These are phyloP conservation scores for Euclidia mi DNA, from an alignment of 2,888 invertebrate species.

Conservation along the genomic window DNA sequence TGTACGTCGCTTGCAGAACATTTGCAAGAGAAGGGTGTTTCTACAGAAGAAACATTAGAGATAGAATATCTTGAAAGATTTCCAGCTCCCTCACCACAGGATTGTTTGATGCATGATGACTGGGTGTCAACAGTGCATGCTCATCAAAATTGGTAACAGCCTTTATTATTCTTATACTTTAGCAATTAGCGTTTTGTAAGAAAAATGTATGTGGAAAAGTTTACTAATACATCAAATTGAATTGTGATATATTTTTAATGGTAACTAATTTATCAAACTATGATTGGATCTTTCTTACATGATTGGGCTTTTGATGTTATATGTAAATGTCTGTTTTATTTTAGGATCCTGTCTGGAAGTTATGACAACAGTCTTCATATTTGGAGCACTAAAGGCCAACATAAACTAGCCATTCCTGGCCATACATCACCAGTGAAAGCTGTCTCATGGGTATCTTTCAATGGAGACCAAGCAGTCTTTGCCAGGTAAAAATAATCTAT, in stretches of 20 bases:
- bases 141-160: conserved; percentile 91
- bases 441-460: conserved; percentile 95
- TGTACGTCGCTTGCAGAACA: conserved; percentile 93
- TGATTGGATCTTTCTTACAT: too few relatives aligned
- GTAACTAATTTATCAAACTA: too few relatives aligned
- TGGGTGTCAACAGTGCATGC: conserved; percentile 98
- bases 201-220: too few relatives aligned
- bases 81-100: conserved; percentile 97
- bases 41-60: conserved; percentile 95
- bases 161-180: too few relatives aligned
- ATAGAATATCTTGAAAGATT: conserved; percentile 97
- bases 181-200: too few relatives aligned
- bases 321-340: too few relatives aligned
- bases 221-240: too few relatives aligned
- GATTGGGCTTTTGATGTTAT: too few relatives aligned
- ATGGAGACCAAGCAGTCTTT: conserved; percentile 92
- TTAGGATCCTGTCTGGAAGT: conserved; percentile 96
- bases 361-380: conserved; percentile 98
- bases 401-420: conserved; percentile 95
- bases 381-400: conserved; percentile 96
- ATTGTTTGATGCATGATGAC: conserved; percentile 98
- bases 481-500: conserved; percentile 83
- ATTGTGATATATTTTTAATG: too few relatives aligned
- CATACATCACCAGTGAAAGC: conserved; percentile 97
- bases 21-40: conserved; percentile 93